Base-by-base conservation (phyloP, 2,797 vertebrate genomes). In the Alcedo atthis region DNA sequence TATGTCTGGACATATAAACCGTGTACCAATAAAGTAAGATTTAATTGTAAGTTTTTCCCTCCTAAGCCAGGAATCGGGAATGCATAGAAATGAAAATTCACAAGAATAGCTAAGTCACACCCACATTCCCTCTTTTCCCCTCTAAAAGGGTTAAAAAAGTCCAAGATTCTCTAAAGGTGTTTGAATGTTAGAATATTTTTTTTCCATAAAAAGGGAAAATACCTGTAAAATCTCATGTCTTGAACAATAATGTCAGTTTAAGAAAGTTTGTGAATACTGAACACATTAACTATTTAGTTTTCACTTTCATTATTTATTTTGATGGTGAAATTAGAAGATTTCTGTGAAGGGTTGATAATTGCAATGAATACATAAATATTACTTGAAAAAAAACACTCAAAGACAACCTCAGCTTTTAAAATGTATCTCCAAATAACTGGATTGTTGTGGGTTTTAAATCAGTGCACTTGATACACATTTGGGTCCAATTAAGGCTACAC, bases 111-210 rank as follows among this genome's bases (percentile, higher is more conserved):
- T 20, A 71, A 79, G 11, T 81, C 15, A 43, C 46, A 46, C 0
- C n/a, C 5, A 30, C 26, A 24, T n/a, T 78, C 18, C 10, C 6
- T 26, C 32, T 58, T 68, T 40, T 2, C 3, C 28, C 3, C 0
- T 0, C 1, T 12, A 61, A 75, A 35, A 5, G 5, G 5, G 8
- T 66, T 89, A 77, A 49, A 3, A 20, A 67, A 42, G 7, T 45
- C 54, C 6, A 42, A 57, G 10, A 33, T 84, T 84, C 84, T 71
- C 17, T 63, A 70, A 83, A 6, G 18, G 32, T 33, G 32, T 33
- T 33, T 13, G 40, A 43, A 59, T 7, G 7, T 45, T 5, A 51
- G 5, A 80, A 59, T 82, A 70, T 49, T 80, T 33, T 33, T 33
- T 40, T 64, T 6, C 12, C 4, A 16, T 22, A 15, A 77, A 49